Evolutionary conservation across 64 coral and sea anemone species (phyloP).

Genomic region (Orbicella faveolata): DNA sequence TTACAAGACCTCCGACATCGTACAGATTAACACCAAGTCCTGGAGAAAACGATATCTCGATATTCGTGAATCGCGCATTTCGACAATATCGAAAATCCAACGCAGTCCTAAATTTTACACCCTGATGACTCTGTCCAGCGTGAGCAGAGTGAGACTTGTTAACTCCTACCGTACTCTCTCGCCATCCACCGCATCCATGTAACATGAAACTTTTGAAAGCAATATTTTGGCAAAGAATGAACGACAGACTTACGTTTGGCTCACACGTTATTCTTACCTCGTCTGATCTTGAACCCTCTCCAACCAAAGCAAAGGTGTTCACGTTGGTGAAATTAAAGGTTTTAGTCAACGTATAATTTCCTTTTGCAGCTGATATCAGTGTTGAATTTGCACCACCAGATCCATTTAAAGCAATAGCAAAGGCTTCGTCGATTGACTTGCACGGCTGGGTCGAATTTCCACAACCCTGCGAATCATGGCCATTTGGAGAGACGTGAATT

Average conservation of each 20-base stretch:
- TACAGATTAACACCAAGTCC: conserved; percentile 70
- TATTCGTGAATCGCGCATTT: conserved; percentile 34
- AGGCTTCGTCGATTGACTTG: conserved; percentile 29
- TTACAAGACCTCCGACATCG: conserved; percentile 58
- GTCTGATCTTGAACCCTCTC: conserved; percentile 23
- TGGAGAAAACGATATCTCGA: conserved; percentile 51
- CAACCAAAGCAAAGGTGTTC: conserved; percentile 47
- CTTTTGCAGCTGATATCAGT: conserved; percentile 28
- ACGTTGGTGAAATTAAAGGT: conserved; percentile 42
- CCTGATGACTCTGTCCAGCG: neutral
- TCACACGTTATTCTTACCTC: conserved; percentile 52
- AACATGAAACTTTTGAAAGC: conserved; percentile 40
- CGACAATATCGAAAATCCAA: conserved; percentile 77
- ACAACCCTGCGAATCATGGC: conserved; percentile 17
- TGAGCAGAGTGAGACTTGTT: conserved; percentile 34
- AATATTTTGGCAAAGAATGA: conserved; percentile 60
- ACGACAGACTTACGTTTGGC: conserved; percentile 59
- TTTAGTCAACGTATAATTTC: conserved; percentile 44
- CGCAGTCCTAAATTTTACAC: conserved; percentile 52
- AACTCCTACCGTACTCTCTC: conserved; percentile 29
- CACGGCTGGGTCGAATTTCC: neutral
- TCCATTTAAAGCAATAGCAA: neutral
- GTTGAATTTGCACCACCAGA: conserved; percentile 12
- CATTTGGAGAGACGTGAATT: conserved; percentile 20
- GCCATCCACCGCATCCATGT: conserved; percentile 71